Percentiles rank a stretch among this genome's conserved stretches.
Conservation (phyloP, 1,140 invertebrate genomes). For the Drosophila tropicalis region DNA sequence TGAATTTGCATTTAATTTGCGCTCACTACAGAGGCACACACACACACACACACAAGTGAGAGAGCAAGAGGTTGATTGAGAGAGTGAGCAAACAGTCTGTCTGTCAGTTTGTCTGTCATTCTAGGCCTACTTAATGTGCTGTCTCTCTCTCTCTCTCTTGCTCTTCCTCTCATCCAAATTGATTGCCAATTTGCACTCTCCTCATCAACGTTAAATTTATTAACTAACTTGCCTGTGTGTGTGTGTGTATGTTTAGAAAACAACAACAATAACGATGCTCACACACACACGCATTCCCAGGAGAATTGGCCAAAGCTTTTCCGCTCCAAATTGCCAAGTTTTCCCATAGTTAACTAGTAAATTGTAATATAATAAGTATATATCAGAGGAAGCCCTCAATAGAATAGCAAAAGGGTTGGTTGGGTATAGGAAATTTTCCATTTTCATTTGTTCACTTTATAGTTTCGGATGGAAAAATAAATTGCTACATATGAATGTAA, state of each 20-base stretch:
- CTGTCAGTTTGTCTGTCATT: slow-evolving; percentile 26
- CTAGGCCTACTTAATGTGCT: slow-evolving; percentile 36
- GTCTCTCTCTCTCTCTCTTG: neutral
- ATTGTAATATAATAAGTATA: slow-evolving; percentile 15
- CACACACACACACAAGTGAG: slow-evolving; percentile 8
- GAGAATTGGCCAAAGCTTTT: slow-evolving; percentile 40
- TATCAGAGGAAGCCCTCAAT: neutral
- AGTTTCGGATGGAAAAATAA: slow-evolving; percentile 6
- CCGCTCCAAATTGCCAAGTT: slow-evolving; percentile 51
- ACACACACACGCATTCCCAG: slow-evolving; percentile 36
- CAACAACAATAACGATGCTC: slow-evolving; percentile 31
- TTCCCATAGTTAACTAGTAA: slow-evolving; percentile 19
- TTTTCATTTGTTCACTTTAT: slow-evolving; percentile 1
- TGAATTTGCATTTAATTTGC: slow-evolving; percentile 82
- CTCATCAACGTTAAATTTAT: slow-evolving; percentile 53
- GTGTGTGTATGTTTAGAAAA: slow-evolving; percentile 19
- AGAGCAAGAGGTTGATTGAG: slow-evolving; percentile 10
- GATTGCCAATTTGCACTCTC: slow-evolving; percentile 57
- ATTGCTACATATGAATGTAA: too few relatives aligned
- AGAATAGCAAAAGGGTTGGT: neutral
- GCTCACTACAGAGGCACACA: slow-evolving; percentile 60
- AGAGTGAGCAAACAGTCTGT: slow-evolving; percentile 24
- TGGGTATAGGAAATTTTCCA: neutral
- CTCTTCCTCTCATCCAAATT: slow-evolving; percentile 28
- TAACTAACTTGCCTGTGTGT: slow-evolving; percentile 47